These are phyloP conservation scores for Eupleurogrammus muticus DNA, from an alignment of 2,797 vertebrate genomes.

Conservation along the genomic window DNA sequence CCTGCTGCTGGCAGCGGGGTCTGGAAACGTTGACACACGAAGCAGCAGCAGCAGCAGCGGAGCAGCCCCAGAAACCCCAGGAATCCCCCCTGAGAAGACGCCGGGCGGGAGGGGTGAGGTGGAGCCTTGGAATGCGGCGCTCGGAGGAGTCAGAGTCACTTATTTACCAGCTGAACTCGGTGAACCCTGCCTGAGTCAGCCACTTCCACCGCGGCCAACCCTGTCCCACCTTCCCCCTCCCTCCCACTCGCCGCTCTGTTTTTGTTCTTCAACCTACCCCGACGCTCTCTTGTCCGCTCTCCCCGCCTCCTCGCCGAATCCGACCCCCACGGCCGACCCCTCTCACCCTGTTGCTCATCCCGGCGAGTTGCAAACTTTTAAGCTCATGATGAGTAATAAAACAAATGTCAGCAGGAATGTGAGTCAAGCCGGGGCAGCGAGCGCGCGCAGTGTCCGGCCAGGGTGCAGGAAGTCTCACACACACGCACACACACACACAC, in stretches of 20 bases:
- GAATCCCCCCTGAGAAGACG: constrained; percentile 80
- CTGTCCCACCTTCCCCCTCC: constrained; percentile 46
- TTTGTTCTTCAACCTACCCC: constrained; percentile 50
- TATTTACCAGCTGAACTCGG: constrained; percentile 86
- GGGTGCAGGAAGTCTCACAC: constrained; percentile 31
- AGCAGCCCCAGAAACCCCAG: constrained; percentile 75
- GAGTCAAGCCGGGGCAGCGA: constrained; percentile 36
- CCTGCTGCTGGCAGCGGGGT: constrained; percentile 51
- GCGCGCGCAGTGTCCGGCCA: constrained; percentile 6
- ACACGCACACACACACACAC: background rate
- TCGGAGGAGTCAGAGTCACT: constrained; percentile 81
- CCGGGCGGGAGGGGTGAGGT: constrained; percentile 77
- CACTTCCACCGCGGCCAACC: constrained; percentile 61
- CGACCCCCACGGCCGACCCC: constrained; percentile 47
- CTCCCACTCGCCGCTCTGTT: constrained; percentile 56
- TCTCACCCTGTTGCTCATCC: constrained; percentile 55
- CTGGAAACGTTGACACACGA: constrained; percentile 78
- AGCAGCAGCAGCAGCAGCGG: constrained; percentile 73
- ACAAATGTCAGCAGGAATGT: constrained; percentile 57
- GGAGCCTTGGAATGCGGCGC: constrained; percentile 85
- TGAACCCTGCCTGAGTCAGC: constrained; percentile 87
- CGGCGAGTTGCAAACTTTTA: constrained; percentile 33
- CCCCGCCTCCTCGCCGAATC: constrained; percentile 64
- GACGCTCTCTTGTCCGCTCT: constrained; percentile 18
- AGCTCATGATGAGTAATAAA: constrained; percentile 64